Conservation (phyloP, 2,888 invertebrate genomes). For the Helleia helle region DNA sequence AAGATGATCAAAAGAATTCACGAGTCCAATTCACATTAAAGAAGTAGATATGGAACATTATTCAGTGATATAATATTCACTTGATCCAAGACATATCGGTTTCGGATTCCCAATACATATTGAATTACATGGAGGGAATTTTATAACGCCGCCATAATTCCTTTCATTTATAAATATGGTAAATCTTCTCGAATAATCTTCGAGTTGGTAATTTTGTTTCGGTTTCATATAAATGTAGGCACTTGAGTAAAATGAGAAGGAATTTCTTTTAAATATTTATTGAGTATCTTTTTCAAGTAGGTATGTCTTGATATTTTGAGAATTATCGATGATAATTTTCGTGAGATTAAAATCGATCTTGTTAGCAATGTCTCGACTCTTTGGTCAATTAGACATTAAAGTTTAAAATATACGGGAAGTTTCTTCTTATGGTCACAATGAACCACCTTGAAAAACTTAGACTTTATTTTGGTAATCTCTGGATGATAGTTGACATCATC, state of each 20-base stretch:
- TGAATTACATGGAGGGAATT: conserved; percentile 5
- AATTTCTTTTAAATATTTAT: not conserved
- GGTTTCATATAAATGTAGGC: not conserved
- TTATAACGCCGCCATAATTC: not conserved
- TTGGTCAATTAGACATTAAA: too few relatives aligned
- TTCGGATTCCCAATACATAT: conserved; percentile 4
- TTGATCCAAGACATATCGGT: not conserved
- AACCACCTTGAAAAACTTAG: too few relatives aligned
- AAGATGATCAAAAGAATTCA: too few relatives aligned
- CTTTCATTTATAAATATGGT: not conserved
- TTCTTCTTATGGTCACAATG: too few relatives aligned
- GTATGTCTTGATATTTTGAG: not conserved
- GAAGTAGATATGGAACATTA: not conserved
- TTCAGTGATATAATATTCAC: not conserved
- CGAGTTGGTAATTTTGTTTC: not conserved
- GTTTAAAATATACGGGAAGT: too few relatives aligned
- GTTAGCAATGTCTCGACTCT: too few relatives aligned
- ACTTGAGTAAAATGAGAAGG: too few relatives aligned
- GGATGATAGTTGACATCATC: too few relatives aligned
- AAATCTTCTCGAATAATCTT: not conserved
- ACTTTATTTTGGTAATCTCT: too few relatives aligned
- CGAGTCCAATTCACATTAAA: not conserved
- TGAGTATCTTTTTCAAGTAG: not conserved
- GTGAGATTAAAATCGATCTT: too few relatives aligned
- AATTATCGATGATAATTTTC: not conserved